A percentile compares a stretch with the other conserved stretches of the same genome.
These are phyloP conservation scores for Dendrolimus punctatus DNA, from an alignment of 1,140 invertebrate species.

Conservation along the genomic window DNA sequence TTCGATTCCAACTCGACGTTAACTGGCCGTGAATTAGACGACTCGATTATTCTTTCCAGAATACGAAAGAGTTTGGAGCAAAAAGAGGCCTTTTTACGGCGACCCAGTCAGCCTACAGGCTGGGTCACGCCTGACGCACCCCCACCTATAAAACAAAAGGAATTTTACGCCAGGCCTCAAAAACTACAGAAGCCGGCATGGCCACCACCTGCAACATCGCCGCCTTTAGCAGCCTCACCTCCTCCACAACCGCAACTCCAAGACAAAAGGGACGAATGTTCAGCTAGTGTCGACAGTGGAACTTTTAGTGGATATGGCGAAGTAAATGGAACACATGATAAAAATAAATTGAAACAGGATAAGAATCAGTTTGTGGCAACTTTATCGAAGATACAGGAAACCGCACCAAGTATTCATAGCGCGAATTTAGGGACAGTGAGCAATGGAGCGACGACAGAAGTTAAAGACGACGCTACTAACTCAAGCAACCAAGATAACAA, in stretches of 20 bases:
- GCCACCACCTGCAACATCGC: constrained; percentile 75
- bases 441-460: constrained; percentile 44
- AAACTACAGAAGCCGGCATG: constrained; percentile 81
- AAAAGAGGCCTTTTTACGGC: constrained; percentile 88
- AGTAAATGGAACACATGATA: constrained; percentile 48
- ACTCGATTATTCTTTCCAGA: constrained; percentile 79
- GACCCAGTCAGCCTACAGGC: constrained; percentile 79
- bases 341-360: constrained; percentile 62
- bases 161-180: constrained; percentile 84
- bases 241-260: constrained; percentile 34
- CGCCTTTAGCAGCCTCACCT: constrained; percentile 46
- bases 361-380: constrained; percentile 74
- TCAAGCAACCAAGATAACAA: constrained; percentile 54
- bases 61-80: constrained; percentile 88
- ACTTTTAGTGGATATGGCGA: constrained; percentile 60
- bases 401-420: constrained; percentile 61
- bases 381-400: constrained; percentile 77
- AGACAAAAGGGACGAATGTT: constrained; percentile 52
- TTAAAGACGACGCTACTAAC: constrained; percentile 29
- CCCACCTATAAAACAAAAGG: constrained; percentile 74
- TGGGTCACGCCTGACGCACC: constrained; percentile 67
- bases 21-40: constrained; percentile 77
- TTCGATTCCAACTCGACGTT: constrained; percentile 79
- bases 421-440: constrained; percentile 50
- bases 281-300: constrained; percentile 59